Evolutionary conservation across 2,113 vertebrate species (phyloP).

Genomic region (Glareola pratincola): DNA sequence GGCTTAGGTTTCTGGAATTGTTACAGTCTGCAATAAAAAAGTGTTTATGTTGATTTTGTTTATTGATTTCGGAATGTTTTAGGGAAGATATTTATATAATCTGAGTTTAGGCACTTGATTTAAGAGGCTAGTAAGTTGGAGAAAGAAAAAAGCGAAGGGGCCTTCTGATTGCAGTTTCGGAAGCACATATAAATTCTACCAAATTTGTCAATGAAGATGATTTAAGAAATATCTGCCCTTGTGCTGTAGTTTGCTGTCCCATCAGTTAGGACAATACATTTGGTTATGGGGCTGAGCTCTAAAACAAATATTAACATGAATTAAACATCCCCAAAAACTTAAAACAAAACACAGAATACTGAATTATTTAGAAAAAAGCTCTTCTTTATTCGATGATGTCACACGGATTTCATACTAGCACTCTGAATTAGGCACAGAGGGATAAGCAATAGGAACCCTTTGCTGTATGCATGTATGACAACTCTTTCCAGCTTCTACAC

Average conservation of each 20-base stretch:
- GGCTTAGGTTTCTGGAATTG: background rate
- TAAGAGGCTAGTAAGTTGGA: background rate
- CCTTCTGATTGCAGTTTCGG: background rate
- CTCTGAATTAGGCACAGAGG: background rate
- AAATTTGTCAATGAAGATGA: background rate
- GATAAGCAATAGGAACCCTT: background rate
- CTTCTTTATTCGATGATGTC: fast-evolving
- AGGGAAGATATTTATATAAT: background rate
- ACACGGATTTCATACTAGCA: fast-evolving
- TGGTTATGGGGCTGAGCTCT: background rate
- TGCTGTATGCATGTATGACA: background rate
- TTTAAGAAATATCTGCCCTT: background rate
- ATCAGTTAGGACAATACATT: background rate
- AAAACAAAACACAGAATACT: background rate
- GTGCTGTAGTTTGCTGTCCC: background rate
- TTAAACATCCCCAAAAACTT: background rate
- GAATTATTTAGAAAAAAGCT: background rate
- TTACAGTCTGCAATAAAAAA: background rate
- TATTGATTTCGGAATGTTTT: background rate
- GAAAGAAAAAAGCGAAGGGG: background rate
- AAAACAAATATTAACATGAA: background rate
- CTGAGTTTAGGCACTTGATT: background rate
- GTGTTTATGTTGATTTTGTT: background rate
- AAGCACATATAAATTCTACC: background rate
- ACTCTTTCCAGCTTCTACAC: background rate